Evolutionary conservation across 1,140 invertebrate species (phyloP).

Genomic region (Oncopeltus fasciatus): DNA sequence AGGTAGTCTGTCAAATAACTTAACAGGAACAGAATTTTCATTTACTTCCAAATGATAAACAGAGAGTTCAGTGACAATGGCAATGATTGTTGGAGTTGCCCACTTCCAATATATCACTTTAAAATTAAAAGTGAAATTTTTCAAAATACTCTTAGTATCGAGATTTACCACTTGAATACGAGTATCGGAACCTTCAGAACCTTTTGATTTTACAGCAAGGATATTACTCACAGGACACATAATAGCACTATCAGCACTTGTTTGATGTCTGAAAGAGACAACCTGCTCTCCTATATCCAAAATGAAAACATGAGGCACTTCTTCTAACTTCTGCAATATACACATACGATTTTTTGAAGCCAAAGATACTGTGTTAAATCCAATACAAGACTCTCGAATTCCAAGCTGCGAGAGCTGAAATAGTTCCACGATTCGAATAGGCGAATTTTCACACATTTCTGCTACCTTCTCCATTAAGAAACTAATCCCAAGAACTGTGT

Average conservation of each 20-base stretch:
- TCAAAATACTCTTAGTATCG: conserved; percentile 99
- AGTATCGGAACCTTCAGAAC: conserved; percentile 27
- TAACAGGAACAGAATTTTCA: conserved; percentile 34
- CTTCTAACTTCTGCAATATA: conserved; percentile 94
- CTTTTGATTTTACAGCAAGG: conserved; percentile 77
- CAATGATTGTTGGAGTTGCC: conserved; percentile 94
- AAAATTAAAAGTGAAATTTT: conserved; percentile 92
- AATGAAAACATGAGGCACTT: conserved; percentile 92
- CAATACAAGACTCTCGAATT: conserved; percentile 93
- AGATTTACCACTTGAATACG: conserved; percentile 99
- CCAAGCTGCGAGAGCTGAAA: conserved; percentile 92
- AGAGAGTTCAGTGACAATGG: conserved; percentile 87
- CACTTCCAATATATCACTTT: conserved; percentile 99
- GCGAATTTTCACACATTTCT: too few relatives aligned
- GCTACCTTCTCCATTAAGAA: too few relatives aligned
- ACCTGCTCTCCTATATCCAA: conserved; percentile 91
- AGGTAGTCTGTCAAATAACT: conserved; percentile 6
- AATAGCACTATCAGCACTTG: conserved; percentile 98
- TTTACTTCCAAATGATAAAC: conserved; percentile 99
- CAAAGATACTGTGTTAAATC: conserved; percentile 98
- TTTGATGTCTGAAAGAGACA: conserved; percentile 90
- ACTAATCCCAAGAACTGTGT: too few relatives aligned
- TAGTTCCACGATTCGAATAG: conserved; percentile 3
- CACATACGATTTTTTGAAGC: conserved; percentile 99
- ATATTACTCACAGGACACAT: conserved; percentile 99